Percentiles rank a stretch among this genome's conserved stretches.
These are phyloP conservation scores for Brachyptera risi DNA, from an alignment of 2,888 invertebrate species.

Conservation along the genomic window DNA sequence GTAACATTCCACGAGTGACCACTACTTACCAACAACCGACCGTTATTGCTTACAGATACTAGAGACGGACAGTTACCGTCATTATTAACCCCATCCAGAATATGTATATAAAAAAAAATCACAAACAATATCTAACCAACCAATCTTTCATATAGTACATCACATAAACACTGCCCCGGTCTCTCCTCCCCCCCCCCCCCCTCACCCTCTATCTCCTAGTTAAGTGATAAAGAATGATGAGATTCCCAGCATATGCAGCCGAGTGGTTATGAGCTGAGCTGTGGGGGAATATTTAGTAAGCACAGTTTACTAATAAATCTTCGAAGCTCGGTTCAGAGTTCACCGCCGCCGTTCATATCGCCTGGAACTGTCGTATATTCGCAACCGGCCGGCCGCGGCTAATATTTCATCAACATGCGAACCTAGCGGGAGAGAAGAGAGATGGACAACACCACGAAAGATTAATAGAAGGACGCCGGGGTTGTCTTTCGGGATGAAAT, in stretches of 20 bases:
- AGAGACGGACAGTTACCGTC: no score
- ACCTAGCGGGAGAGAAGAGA: constrained; percentile 6
- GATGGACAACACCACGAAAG: constrained; percentile 16
- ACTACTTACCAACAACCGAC: no score
- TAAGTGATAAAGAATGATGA: constrained; percentile 14
- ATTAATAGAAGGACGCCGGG: no score
- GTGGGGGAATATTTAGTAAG: constrained; percentile 16
- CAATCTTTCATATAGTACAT: no score
- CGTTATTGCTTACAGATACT: no score
- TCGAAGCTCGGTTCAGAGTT: background rate
- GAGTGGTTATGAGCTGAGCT: background rate
- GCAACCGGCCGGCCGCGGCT: background rate
- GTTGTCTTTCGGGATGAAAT: no score
- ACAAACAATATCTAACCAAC: no score
- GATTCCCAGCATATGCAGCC: constrained; percentile 5
- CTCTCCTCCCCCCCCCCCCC: background rate
- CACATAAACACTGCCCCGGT: no score
- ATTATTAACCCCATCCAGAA: no score
- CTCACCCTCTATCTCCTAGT: background rate
- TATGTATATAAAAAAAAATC: no score
- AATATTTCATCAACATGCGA: constrained; percentile 20
- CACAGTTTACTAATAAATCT: constrained; percentile 8
- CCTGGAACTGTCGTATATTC: constrained; percentile 15
- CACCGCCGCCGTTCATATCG: constrained; percentile 18
- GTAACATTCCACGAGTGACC: no score